A percentile compares a stretch with the other conserved stretches of the same genome.
These are phyloP conservation scores for Hyposoter didymator DNA, from an alignment of 2,888 invertebrate genomes.

Conservation along the genomic window DNA sequence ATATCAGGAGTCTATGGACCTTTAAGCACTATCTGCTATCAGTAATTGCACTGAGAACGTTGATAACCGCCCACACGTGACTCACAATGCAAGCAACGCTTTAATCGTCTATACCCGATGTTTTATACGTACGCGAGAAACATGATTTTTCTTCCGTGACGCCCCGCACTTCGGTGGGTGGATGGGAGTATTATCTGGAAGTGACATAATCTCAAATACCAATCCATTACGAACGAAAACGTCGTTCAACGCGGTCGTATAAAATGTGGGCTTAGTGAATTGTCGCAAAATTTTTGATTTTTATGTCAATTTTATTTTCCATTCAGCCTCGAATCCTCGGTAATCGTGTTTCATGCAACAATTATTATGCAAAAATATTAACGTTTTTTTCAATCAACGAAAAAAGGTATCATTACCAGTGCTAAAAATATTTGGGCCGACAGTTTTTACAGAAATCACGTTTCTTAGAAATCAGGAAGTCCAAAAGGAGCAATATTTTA, in stretches of 20 bases:
- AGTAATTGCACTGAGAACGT: slow-evolving; percentile 44
- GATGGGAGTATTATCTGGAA: slow-evolving; percentile 46
- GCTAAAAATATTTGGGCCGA: neutral
- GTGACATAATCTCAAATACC: slow-evolving; percentile 45
- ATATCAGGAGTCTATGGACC: slow-evolving; percentile 21
- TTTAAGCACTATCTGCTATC: slow-evolving; percentile 49
- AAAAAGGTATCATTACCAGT: neutral
- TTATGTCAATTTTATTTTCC: neutral
- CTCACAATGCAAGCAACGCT: slow-evolving; percentile 38
- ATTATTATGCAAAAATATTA: neutral
- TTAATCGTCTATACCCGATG: slow-evolving; percentile 40
- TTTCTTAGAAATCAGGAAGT: neutral
- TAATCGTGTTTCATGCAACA: neutral
- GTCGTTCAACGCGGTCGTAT: slow-evolving; percentile 21
- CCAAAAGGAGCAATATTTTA: neutral
- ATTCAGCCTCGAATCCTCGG: neutral
- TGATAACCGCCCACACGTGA: slow-evolving; percentile 51
- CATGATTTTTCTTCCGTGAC: slow-evolving; percentile 38
- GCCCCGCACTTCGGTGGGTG: slow-evolving; percentile 24
- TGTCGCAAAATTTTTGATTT: neutral
- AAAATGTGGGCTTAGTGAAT: neutral
- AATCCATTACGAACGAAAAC: slow-evolving; percentile 48
- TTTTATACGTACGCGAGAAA: slow-evolving; percentile 53
- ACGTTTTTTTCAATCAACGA: neutral
- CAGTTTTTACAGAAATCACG: neutral